These are phyloP conservation scores for Drosophila birchii DNA, from an alignment of 2,888 invertebrate species.

Conservation along the genomic window DNA sequence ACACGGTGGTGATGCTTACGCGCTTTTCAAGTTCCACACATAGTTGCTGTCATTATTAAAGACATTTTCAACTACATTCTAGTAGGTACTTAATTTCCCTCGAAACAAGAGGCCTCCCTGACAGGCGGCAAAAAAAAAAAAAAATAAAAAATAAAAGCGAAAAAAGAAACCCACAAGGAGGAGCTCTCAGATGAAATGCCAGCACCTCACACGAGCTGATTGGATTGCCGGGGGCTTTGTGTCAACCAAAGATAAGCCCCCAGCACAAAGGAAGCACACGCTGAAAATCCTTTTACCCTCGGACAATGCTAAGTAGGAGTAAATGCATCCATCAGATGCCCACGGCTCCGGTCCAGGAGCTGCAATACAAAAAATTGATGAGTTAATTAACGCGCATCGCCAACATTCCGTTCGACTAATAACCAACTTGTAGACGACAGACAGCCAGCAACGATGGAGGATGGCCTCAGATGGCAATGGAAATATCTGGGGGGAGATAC, in stretches of 20 bases:
- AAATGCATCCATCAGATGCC: constrained; percentile 42
- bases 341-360: constrained; percentile 10
- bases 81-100: constrained; percentile 79
- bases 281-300: constrained; percentile 35
- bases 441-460: constrained; percentile 28
- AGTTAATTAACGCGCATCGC: constrained; percentile 80
- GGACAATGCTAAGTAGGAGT: constrained; percentile 52
- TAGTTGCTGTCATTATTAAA: constrained; percentile 81
- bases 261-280: constrained; percentile 26
- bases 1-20: constrained; percentile 75
- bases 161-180: constrained; percentile 1
- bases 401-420: constrained; percentile 79
- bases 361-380: constrained; percentile 71
- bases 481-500: constrained; percentile 14
- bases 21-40: constrained; percentile 80
- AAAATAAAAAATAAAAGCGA: constrained; percentile 17
- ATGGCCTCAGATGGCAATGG: constrained; percentile 31
- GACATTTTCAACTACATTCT: constrained; percentile 81
- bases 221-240: constrained; percentile 41
- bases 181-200: constrained; percentile 51
- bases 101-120: constrained; percentile 42
- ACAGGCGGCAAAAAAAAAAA: constrained; percentile 11
- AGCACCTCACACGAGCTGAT: constrained; percentile 70
- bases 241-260: constrained; percentile 37
- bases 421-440: constrained; percentile 78